phyloP scores from a whole-genome alignment of 2,113 vertebrate genomes.

The Melanerpes formicivorus region DNA sequence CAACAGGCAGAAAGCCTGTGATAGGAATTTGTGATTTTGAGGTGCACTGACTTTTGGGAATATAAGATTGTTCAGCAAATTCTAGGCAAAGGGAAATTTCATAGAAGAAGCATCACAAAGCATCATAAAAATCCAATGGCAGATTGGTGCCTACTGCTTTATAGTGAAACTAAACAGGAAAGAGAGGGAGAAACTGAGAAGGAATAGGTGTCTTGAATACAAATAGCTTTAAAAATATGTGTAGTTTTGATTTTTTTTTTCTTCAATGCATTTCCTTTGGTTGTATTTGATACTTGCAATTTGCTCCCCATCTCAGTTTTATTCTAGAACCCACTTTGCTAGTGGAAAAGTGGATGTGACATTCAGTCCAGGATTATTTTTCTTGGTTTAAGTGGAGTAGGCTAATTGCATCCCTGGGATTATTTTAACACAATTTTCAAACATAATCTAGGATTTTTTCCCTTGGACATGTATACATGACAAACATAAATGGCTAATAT shows the following conservation, averaged over 20 bases:
- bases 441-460: background rate
- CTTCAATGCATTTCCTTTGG: background rate
- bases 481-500: background rate
- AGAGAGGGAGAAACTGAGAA: background rate
- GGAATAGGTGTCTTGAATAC: slow-evolving; percentile 1
- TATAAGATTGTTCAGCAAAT: slow-evolving; percentile 36
- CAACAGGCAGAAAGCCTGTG: background rate
- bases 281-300: background rate
- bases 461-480: background rate
- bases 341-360: background rate
- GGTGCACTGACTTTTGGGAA: background rate
- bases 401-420: background rate
- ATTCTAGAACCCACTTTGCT: background rate
- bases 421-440: background rate
- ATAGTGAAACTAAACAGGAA: slow-evolving; percentile 42
- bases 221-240: background rate
- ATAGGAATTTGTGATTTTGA: background rate
- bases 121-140: slow-evolving; percentile 23
- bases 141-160: slow-evolving; percentile 32
- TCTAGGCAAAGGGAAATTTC: slow-evolving; percentile 38
- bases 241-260: background rate
- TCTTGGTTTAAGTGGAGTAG: background rate
- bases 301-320: background rate
- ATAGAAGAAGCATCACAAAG: slow-evolving; percentile 12
- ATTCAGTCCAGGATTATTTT: background rate